A percentile compares a stretch with the other conserved stretches of the same genome.
These are phyloP conservation scores for Rhinoptilus africanus DNA, from an alignment of 2,113 vertebrate species.

Conservation along the genomic window DNA sequence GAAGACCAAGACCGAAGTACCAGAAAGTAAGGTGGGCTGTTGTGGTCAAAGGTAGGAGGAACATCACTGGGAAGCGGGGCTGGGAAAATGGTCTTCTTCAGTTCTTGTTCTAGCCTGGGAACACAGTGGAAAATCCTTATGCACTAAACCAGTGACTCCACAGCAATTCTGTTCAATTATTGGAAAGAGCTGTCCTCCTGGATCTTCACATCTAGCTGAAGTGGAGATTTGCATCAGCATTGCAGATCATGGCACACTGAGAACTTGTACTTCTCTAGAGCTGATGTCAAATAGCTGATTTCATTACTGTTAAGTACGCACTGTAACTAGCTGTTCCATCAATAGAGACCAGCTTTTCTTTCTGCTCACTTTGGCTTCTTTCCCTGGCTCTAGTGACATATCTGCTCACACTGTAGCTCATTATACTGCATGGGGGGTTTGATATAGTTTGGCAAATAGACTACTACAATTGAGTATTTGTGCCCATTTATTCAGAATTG, in stretches of 20 bases:
- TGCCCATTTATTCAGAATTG: background rate
- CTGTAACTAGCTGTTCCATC: background rate
- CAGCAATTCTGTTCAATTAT: background rate
- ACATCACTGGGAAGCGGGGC: fast-evolving
- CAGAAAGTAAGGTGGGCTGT: background rate
- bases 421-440: background rate
- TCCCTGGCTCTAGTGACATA: background rate
- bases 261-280: background rate
- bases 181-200: background rate
- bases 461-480: background rate
- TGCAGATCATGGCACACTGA: background rate
- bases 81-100: background rate
- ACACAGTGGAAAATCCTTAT: background rate
- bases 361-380: background rate
- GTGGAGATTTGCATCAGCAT: background rate
- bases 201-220: background rate
- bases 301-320: background rate
- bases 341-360: background rate
- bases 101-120: background rate
- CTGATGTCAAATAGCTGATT: background rate
- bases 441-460: background rate
- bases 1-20: background rate
- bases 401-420: background rate
- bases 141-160: background rate
- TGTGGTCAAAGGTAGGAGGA: background rate